Percentiles rank a stretch among this genome's conserved stretches.
phyloP scores from a whole-genome alignment of 2,113 vertebrate species.

The Centropus unirufus region DNA sequence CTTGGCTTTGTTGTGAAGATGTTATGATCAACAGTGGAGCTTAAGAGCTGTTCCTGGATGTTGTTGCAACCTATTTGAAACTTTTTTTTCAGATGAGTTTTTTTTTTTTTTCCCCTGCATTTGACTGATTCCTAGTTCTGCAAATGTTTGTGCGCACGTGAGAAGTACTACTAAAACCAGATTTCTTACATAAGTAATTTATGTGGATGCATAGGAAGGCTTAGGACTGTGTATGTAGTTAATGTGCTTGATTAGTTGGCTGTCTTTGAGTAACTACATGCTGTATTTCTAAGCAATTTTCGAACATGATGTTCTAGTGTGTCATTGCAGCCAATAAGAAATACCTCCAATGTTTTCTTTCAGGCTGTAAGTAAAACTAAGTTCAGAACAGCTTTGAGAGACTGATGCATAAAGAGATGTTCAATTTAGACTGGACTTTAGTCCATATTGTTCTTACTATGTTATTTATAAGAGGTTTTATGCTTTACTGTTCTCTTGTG shows the following conservation, averaged over 20 bases:
- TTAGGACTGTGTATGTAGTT: background rate
- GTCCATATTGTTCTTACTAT: background rate
- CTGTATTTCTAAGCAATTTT: background rate
- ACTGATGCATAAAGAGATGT: background rate
- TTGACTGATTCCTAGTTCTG: background rate
- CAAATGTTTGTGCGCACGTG: background rate
- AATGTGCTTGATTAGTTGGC: background rate
- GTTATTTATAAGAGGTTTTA: slow-evolving; percentile 1
- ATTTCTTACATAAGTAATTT: background rate
- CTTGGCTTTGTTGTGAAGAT: background rate
- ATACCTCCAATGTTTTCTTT: background rate
- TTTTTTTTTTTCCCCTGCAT: background rate
- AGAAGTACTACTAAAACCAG: background rate
- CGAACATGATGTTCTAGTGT: background rate
- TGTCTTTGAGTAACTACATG: background rate
- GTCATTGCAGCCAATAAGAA: background rate
- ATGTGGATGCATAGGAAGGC: background rate
- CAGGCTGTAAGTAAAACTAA: background rate
- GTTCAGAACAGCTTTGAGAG: background rate
- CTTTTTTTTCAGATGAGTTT: background rate
- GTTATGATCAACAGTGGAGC: background rate
- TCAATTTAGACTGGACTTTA: slow-evolving; percentile 17
- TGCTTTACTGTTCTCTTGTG: background rate
- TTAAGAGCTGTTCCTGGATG: background rate
- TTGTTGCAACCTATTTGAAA: background rate